Evolutionary conservation across 2,888 invertebrate species (phyloP).

Genomic region (Temnothorax rugatulus): DNA sequence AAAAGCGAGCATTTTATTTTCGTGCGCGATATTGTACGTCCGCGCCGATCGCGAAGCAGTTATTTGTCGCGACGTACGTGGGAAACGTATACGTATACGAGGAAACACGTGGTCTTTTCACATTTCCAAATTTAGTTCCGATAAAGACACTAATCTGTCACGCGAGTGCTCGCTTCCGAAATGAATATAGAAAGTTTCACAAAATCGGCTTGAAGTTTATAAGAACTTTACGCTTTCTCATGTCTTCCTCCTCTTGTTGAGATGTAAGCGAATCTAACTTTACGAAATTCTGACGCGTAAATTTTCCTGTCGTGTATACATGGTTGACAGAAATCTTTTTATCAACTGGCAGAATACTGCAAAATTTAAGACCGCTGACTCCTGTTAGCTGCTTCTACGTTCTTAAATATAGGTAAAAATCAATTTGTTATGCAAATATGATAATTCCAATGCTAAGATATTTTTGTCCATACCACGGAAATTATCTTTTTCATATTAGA

Average conservation of each 20-base stretch:
- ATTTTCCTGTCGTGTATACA: neutral
- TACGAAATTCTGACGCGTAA: neutral
- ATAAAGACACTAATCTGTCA: neutral
- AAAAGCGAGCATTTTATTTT: conserved; percentile 41
- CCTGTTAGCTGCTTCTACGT: neutral
- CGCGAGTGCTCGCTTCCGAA: neutral
- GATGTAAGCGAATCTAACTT: neutral
- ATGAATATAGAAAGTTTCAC: conserved; percentile 6
- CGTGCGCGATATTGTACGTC: conserved; percentile 1
- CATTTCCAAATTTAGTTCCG: neutral
- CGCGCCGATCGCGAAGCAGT: neutral
- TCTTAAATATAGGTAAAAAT: neutral
- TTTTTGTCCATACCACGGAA: neutral
- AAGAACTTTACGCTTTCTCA: neutral
- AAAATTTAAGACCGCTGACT: neutral
- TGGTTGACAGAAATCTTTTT: neutral
- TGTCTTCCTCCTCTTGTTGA: neutral
- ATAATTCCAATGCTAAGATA: neutral
- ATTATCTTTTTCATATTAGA: neutral
- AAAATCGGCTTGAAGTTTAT: neutral
- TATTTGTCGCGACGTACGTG: neutral
- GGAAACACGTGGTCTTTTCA: neutral
- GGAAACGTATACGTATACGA: neutral
- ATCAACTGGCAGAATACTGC: neutral
- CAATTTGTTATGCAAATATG: neutral